Conservation (phyloP, 23 tunicate species). For the Phallusia fumigata region DNA sequence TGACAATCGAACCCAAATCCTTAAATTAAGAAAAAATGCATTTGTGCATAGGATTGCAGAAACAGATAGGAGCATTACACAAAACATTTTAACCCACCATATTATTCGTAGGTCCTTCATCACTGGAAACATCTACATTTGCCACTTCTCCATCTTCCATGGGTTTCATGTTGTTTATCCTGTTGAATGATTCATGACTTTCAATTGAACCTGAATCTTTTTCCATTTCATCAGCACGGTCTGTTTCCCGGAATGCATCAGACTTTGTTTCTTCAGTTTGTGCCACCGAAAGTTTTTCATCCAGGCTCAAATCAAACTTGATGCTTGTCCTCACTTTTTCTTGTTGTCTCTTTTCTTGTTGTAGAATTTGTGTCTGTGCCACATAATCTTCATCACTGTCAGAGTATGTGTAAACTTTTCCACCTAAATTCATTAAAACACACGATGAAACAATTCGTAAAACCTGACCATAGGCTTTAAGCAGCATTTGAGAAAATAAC, state of each 20-base stretch:
- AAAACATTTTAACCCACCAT: conserved; percentile 16
- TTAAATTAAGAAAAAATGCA: too few relatives aligned
- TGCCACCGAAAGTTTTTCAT: conserved; percentile 4
- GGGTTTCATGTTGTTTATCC: too few relatives aligned
- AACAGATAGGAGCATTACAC: too few relatives aligned
- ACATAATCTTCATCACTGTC: conserved; percentile 57
- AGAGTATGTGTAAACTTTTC: conserved; percentile 51
- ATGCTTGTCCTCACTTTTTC: background rate
- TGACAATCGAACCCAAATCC: too few relatives aligned
- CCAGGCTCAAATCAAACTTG: background rate
- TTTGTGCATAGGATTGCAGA: too few relatives aligned
- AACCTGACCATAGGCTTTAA: too few relatives aligned
- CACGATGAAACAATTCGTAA: too few relatives aligned
- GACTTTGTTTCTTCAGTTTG: conserved; percentile 11
- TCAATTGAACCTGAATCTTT: too few relatives aligned
- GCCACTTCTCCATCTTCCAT: background rate
- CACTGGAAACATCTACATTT: conserved; percentile 14
- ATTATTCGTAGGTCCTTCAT: conserved; percentile 12
- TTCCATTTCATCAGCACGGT: background rate
- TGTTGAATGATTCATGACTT: too few relatives aligned
- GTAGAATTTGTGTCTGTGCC: conserved; percentile 11
- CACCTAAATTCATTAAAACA: background rate
- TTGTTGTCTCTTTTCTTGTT: background rate
- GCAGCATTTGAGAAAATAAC: too few relatives aligned
- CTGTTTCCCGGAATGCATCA: background rate